Evolutionary conservation across 2,113 vertebrate species (phyloP), one percentile per base, ranked within the genome.

Genomic region (Tympanuchus pallidicinctus): DNA sequence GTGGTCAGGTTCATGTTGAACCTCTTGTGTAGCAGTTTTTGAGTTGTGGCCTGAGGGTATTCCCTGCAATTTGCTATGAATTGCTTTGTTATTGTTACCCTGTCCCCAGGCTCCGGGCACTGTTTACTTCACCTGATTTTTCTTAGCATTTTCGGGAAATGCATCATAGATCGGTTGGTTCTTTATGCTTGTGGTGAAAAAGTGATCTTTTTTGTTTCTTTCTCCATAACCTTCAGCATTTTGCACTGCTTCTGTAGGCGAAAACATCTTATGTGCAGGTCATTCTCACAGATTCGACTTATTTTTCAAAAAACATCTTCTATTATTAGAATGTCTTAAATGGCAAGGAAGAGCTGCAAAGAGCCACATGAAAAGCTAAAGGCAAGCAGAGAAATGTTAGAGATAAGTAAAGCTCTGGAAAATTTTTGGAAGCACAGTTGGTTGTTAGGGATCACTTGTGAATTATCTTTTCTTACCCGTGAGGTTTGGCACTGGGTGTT

Each of bases 41-140:
- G 59, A 79, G 6, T 56, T 67, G 43, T 30, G 67, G 65, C 38
- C 5, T 61, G 48, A 3, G 50, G 25, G 6, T 42, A 40, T 57
- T 86, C 25, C 19, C 48, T 81, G 25, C n/a, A 63, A 87, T 78
- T 57, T 22, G 6, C 7, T 86, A 30, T 8, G 15, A 69, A 42
- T 18, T 0, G 2, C 47, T 75, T 87, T 0, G 4, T 13, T 59
- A 66, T 45, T 61, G 16, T 45, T 40, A 45, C 28, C 3, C 10
- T 67, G 6, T 76, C 16, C 36, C 12, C 42, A 76, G 20, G 38
- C 14, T 88, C 21, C 32, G 76, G 10, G 5, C 6, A 5, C 50
- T 67, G 13, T 67, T 89, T 79, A 42, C 47, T 72, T 64, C 25
- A 72, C 32, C 24, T 57, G 16, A 19, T 75, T 92, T 86, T 63